phyloP scores from a whole-genome alignment of 1,140 invertebrate genomes.

The Cydia amplana region DNA sequence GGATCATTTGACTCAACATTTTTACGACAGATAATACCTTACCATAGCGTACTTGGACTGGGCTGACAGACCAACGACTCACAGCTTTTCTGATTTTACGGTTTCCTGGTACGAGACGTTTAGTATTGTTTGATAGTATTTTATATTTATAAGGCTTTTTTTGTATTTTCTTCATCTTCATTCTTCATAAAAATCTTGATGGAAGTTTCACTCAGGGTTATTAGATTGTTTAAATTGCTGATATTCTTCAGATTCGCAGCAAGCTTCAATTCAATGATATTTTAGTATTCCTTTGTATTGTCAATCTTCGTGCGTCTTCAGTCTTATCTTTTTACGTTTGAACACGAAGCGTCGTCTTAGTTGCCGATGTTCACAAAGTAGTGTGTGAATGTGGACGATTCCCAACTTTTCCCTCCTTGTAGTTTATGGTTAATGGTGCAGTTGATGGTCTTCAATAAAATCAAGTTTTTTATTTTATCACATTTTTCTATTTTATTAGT shows the following conservation, averaged over 20 bases:
- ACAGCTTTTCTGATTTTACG: constrained; percentile 31
- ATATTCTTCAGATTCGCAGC: neutral
- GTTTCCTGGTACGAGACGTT: constrained; percentile 4
- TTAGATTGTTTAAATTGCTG: neutral
- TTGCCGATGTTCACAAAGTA: no score
- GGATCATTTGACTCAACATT: constrained; percentile 57
- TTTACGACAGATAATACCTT: constrained; percentile 49
- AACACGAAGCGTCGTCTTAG: neutral
- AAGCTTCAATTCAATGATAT: neutral
- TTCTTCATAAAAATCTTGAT: constrained; percentile 29
- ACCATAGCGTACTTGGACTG: constrained; percentile 65
- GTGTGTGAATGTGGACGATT: no score
- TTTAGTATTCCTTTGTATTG: neutral
- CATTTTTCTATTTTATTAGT: neutral
- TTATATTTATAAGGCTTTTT: constrained; percentile 3
- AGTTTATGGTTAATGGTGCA: neutral
- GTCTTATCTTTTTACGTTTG: neutral
- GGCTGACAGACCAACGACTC: constrained; percentile 66
- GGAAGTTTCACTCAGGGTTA: neutral
- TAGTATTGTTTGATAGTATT: constrained; percentile 4
- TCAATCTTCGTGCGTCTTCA: neutral
- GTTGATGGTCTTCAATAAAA: neutral
- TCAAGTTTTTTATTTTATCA: neutral
- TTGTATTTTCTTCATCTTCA: constrained; percentile 10
- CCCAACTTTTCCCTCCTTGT: neutral